These are phyloP conservation scores for Nemotelus nigrinus DNA, from an alignment of 2,888 invertebrate genomes.

Conservation along the genomic window DNA sequence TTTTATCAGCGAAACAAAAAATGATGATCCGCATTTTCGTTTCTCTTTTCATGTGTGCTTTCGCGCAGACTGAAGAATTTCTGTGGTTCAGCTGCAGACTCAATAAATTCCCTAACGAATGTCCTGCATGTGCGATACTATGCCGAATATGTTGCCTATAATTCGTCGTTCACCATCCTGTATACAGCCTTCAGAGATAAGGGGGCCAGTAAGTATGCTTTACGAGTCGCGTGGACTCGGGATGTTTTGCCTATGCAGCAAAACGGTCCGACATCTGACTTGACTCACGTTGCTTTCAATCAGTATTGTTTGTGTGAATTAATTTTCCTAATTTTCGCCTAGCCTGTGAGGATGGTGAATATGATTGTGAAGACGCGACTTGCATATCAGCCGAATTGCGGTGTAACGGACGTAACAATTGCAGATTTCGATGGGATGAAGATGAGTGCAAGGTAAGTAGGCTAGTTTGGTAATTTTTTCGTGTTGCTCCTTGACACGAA, in stretches of 20 bases:
- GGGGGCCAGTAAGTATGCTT: constrained; percentile 62
- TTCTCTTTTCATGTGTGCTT: constrained; percentile 17
- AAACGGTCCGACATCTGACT: too few relatives aligned
- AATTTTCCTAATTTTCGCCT: constrained; percentile 4
- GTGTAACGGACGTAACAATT: constrained; percentile 82
- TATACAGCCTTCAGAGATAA: constrained; percentile 80
- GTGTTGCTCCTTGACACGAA: too few relatives aligned
- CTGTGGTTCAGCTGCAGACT: constrained; percentile 87
- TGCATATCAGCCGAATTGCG: constrained; percentile 77
- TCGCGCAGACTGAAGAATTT: constrained; percentile 72
- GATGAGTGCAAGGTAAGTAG: constrained; percentile 66
- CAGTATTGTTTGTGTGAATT: too few relatives aligned
- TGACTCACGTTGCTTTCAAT: too few relatives aligned
- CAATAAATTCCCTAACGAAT: constrained; percentile 74
- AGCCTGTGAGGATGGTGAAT: constrained; percentile 70
- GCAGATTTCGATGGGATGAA: constrained; percentile 85
- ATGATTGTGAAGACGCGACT: constrained; percentile 87
- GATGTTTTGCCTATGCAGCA: too few relatives aligned
- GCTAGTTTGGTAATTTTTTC: too few relatives aligned
- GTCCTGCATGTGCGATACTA: constrained; percentile 80
- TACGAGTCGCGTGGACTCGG: neutral
- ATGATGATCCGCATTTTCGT: constrained; percentile 6
- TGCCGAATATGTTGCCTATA: constrained; percentile 70
- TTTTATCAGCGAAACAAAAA: constrained; percentile 43
- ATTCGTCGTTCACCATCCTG: constrained; percentile 74